Percentiles rank a stretch among this genome's conserved stretches.
Conservation (phyloP, 2,797 vertebrate genomes). For the Hydrolagus colliei region DNA sequence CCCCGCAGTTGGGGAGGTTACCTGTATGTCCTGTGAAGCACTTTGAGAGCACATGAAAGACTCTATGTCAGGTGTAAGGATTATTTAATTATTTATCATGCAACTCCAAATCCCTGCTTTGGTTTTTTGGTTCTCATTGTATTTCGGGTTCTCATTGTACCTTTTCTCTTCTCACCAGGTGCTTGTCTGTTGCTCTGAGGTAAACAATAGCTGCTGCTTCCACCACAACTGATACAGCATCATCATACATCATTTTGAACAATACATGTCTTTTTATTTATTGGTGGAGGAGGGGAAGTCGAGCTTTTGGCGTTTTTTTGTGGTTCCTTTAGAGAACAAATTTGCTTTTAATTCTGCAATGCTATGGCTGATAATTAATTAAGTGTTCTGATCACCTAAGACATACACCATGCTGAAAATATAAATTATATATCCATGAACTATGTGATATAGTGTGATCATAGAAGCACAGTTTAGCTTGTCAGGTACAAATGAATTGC, state of each 20-base stretch:
- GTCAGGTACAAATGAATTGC: not conserved
- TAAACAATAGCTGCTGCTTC: too few species aligned
- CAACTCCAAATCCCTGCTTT: not conserved
- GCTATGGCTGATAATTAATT: not conserved
- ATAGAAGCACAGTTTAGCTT: not conserved
- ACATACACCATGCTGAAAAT: not conserved
- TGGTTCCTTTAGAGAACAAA: not conserved
- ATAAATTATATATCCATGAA: not conserved
- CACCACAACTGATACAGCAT: too few species aligned
- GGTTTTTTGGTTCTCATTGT: not conserved
- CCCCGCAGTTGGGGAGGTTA: too few species aligned
- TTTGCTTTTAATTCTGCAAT: not conserved
- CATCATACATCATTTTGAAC: too few species aligned
- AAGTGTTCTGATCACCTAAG: not conserved
- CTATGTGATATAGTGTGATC: not conserved
- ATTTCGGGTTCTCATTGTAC: too few species aligned
- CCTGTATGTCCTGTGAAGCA: too few species aligned
- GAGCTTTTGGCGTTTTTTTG: too few species aligned
- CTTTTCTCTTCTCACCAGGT: not conserved
- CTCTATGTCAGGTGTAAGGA: too few species aligned
- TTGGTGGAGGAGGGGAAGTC: too few species aligned
- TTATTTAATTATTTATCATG: not conserved
- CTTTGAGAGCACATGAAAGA: too few species aligned
- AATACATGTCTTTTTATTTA: too few species aligned
- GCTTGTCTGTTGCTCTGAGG: not conserved